Evolutionary conservation across 2,888 invertebrate genomes (phyloP).

Genomic region (Rotaria sp.): DNA sequence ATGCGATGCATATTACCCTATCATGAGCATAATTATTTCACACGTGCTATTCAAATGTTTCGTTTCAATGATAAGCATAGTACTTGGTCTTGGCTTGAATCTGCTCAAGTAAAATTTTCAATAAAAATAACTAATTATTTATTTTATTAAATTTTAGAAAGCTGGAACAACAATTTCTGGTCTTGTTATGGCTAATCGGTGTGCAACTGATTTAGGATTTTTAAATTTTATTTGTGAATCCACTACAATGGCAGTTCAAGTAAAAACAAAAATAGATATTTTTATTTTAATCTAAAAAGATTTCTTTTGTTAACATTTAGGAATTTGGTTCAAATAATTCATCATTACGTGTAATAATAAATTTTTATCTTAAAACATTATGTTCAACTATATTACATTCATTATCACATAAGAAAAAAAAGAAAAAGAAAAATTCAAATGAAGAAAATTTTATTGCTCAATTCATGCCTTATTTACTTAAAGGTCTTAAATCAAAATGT

Average conservation of each 20-base stretch:
- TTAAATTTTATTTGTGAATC: conserved; percentile 18
- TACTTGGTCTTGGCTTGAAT: conserved; percentile 35
- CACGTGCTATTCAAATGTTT: conserved; percentile 67
- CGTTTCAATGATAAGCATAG: neutral
- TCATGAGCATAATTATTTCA: conserved; percentile 82
- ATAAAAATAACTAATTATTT: too few species aligned
- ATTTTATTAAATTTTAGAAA: too few species aligned
- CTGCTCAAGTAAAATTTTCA: neutral
- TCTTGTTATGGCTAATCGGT: conserved; percentile 15
- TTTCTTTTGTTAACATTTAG: neutral
- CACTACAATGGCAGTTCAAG: neutral
- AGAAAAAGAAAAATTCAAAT: conserved; percentile 46
- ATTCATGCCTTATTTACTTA: conserved; percentile 67
- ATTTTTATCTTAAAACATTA: conserved; percentile 9
- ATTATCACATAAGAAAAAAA: neutral
- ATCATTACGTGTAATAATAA: neutral
- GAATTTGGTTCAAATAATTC: conserved; percentile 11
- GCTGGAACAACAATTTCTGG: conserved; percentile 23
- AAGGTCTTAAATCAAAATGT: conserved; percentile 60
- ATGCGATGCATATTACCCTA: conserved; percentile 78
- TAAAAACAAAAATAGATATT: neutral
- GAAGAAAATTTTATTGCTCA: conserved; percentile 66
- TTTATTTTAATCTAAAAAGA: neutral
- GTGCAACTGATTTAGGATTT: conserved; percentile 24
- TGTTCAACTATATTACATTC: conserved; percentile 18